Evolutionary conservation across 2,797 vertebrate genomes (phyloP).

Genomic region (Emys orbicularis): DNA sequence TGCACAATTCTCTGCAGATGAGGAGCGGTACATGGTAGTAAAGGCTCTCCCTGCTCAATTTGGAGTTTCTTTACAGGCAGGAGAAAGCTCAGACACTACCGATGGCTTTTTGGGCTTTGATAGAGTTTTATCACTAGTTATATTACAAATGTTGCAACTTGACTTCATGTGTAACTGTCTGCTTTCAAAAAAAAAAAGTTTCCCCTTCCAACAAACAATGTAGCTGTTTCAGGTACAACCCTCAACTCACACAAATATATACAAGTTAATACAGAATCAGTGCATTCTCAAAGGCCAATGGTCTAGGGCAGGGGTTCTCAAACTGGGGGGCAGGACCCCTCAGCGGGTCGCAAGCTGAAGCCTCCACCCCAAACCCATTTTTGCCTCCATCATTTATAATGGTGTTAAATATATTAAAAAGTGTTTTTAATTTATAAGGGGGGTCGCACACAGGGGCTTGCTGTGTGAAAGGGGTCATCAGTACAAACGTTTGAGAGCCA

Average conservation of each 20-base stretch:
- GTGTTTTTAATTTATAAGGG: too few relatives aligned
- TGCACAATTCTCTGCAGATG: neutral
- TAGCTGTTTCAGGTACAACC: neutral
- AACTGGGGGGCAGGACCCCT: too few relatives aligned
- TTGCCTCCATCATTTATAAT: too few relatives aligned
- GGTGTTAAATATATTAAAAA: too few relatives aligned
- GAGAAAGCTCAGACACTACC: neutral
- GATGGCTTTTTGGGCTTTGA: too few relatives aligned
- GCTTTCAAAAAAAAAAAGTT: neutral
- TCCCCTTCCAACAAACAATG: neutral
- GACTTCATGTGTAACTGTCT: neutral
- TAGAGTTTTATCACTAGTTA: neutral
- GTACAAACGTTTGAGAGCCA: too few relatives aligned
- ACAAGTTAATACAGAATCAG: neutral
- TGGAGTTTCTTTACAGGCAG: neutral
- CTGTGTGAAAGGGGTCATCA: too few relatives aligned
- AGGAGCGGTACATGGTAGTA: neutral
- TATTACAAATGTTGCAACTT: neutral
- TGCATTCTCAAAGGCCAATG: neutral
- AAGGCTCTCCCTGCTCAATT: neutral
- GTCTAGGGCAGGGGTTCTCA: too few relatives aligned
- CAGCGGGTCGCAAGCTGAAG: too few relatives aligned
- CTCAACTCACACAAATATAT: fast-evolving
- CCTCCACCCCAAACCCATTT: too few relatives aligned
- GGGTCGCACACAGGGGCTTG: too few relatives aligned